These are phyloP conservation scores for Drosophila sechellia DNA, from an alignment of 1,140 invertebrate species.

Conservation along the genomic window DNA sequence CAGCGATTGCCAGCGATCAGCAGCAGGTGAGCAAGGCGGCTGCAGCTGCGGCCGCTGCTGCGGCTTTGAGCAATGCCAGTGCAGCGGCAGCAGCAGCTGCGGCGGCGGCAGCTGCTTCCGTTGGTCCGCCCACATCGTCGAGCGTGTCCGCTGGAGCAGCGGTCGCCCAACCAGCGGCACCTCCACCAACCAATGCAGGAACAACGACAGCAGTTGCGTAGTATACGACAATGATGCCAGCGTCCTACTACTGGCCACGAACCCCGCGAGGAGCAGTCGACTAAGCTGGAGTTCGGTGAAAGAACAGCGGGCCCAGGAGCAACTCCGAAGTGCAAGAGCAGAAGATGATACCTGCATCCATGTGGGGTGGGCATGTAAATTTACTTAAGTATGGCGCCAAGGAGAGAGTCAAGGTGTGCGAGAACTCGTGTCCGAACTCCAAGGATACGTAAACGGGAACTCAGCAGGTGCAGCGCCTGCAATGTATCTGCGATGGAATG, in stretches of 20 bases:
- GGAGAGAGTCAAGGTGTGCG: conserved; percentile 8
- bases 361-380: conserved; percentile 64
- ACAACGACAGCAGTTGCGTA: conserved; percentile 84
- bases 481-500: conserved; percentile 12
- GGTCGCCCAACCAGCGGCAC: conserved; percentile 56
- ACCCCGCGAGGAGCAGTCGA: conserved; percentile 46
- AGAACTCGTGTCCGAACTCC: conserved; percentile 1
- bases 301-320: conserved; percentile 4
- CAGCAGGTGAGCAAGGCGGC: conserved; percentile 58
- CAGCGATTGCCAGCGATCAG: conserved; percentile 39
- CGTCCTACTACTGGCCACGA: conserved; percentile 70
- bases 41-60: conserved; percentile 28
- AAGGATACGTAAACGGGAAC: conserved; percentile 9
- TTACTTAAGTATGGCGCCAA: conserved; percentile 46
- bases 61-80: conserved; percentile 52
- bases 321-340: background rate
- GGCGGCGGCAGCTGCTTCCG: conserved; percentile 31
- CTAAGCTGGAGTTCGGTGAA: conserved; percentile 21
- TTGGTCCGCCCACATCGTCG: conserved; percentile 18
- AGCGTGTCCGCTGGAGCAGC: conserved; percentile 27
- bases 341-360: conserved; percentile 17
- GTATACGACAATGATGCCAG: conserved; percentile 80
- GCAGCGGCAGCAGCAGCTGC: conserved; percentile 34
- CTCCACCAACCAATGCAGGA: conserved; percentile 71
- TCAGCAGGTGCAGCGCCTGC: conserved; percentile 8